Percentiles rank a stretch among this genome's conserved stretches.
phyloP scores from a whole-genome alignment of 2,888 invertebrate species.

The Trichogramma evanescens region DNA sequence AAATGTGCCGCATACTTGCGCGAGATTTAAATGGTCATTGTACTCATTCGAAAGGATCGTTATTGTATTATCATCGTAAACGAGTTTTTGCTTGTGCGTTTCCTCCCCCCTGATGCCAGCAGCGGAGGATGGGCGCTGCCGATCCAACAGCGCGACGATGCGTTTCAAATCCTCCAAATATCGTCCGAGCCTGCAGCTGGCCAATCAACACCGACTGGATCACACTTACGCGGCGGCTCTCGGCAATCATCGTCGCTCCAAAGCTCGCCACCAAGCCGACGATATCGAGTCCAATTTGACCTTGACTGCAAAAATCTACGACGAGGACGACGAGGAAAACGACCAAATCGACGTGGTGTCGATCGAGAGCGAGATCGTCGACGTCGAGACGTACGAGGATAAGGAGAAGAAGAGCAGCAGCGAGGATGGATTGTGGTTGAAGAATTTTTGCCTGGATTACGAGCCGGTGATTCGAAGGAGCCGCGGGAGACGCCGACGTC shows the following conservation, averaged over 20 bases:
- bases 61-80: no score
- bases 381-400: not conserved
- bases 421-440: slow-evolving; percentile 4
- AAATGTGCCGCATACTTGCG: no score
- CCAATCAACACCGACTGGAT: slow-evolving; percentile 17
- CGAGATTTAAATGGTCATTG: no score
- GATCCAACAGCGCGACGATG: no score
- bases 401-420: not conserved
- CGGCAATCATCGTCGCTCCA: not conserved
- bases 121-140: no score
- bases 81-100: no score
- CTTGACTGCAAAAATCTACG: no score
- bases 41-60: no score
- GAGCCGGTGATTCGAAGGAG: slow-evolving; percentile 2
- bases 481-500: not conserved
- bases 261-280: not conserved
- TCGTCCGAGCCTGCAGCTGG: not conserved
- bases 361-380: slow-evolving; percentile 3
- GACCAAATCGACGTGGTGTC: not conserved
- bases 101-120: no score
- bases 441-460: slow-evolving; percentile 15
- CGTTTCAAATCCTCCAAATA: no score
- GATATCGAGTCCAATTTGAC: not conserved
- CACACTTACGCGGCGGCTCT: slow-evolving; percentile 19
- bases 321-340: not conserved